phyloP scores from a whole-genome alignment of 1,140 invertebrate species.

The Parapsyche elsis region DNA sequence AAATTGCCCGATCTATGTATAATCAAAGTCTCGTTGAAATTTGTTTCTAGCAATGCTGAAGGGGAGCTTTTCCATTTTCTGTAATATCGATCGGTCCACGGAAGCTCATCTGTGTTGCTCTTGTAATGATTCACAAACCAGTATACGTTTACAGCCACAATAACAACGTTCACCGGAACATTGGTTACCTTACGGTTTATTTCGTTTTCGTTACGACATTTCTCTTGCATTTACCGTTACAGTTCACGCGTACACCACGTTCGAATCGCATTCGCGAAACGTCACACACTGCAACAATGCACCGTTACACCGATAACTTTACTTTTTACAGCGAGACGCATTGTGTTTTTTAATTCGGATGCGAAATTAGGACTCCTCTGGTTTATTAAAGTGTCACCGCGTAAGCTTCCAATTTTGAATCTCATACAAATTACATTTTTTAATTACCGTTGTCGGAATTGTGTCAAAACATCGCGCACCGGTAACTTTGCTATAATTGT shows the following conservation, averaged over 20 bases:
- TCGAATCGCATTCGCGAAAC: neutral
- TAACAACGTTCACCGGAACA: constrained; percentile 1
- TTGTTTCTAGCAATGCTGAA: neutral
- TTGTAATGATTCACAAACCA: neutral
- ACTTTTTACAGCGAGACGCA: too few relatives aligned
- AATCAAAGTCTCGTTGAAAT: neutral
- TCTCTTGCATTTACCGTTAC: constrained; percentile 53
- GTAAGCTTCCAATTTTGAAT: too few relatives aligned
- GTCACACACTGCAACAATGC: neutral
- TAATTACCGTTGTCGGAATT: neutral
- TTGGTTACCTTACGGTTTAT: constrained; percentile 50
- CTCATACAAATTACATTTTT: neutral
- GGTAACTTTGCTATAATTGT: neutral
- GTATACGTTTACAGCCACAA: neutral
- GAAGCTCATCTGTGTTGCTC: too few relatives aligned
- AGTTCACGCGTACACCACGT: neutral
- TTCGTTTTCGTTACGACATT: constrained; percentile 56
- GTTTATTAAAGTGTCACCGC: too few relatives aligned
- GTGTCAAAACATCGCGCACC: neutral
- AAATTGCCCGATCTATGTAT: too few relatives aligned
- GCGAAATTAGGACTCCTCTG: too few relatives aligned
- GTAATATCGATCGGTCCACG: too few relatives aligned
- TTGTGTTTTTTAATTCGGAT: too few relatives aligned
- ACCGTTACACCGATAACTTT: neutral
- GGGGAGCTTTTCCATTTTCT: too few relatives aligned